Conservation (phyloP, 2,797 vertebrate species). For the Poecilia picta region DNA sequence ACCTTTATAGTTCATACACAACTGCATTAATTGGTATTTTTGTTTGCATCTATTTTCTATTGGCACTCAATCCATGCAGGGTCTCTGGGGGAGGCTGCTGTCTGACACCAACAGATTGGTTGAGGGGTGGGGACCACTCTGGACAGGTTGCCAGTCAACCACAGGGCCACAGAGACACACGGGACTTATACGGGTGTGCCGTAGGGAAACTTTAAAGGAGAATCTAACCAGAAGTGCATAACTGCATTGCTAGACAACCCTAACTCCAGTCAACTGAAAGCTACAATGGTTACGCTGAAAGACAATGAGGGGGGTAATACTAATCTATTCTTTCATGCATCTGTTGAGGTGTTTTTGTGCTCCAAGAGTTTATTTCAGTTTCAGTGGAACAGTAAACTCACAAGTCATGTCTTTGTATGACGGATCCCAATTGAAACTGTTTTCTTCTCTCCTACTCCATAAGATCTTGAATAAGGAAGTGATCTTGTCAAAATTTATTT, state of each 20-base stretch:
- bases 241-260: neutral
- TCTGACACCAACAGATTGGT: neutral
- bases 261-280: neutral
- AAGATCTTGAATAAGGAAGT: neutral
- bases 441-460: neutral
- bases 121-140: neutral
- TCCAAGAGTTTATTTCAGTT: neutral
- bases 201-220: neutral
- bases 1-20: neutral
- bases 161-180: neutral
- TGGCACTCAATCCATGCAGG: neutral
- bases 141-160: neutral
- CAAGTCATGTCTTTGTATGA: neutral
- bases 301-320: neutral
- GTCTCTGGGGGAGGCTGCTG: neutral
- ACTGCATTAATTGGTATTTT: neutral
- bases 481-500: neutral
- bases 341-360: neutral
- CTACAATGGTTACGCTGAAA: neutral
- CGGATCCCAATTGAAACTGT: neutral
- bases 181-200: neutral
- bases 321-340: neutral
- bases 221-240: neutral
- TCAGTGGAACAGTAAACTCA: neutral
- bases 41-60: neutral